Conservation (phyloP, 1,140 invertebrate species). For the Nasonia giraulti region DNA sequence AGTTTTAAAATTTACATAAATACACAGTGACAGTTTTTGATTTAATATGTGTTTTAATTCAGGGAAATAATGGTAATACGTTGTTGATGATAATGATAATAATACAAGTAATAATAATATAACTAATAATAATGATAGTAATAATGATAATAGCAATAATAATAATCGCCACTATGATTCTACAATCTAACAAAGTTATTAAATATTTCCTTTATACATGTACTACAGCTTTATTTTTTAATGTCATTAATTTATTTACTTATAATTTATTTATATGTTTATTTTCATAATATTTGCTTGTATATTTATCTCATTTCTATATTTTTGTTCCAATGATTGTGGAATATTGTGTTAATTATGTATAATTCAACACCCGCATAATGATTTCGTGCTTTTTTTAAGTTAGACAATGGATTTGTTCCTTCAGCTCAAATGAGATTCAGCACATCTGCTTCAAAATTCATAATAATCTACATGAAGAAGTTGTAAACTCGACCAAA, state of each 20-base stretch:
- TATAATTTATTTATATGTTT: constrained; percentile 51
- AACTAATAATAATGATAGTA: constrained; percentile 41
- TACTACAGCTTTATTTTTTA: constrained; percentile 49
- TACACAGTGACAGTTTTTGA: constrained; percentile 48
- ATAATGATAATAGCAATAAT: constrained; percentile 39
- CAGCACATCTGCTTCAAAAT: not conserved
- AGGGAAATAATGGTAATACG: constrained; percentile 51
- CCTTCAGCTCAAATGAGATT: not conserved
- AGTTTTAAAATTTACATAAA: constrained; percentile 52
- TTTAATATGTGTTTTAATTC: constrained; percentile 48
- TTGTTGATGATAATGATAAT: constrained; percentile 48
- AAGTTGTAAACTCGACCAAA: constrained; percentile 1
- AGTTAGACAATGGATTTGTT: constrained; percentile 24
- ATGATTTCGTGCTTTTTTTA: constrained; percentile 51
- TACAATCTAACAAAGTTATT: constrained; percentile 51
- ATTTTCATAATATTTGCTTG: constrained; percentile 50
- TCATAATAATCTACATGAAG: not conserved
- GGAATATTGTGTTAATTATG: constrained; percentile 50
- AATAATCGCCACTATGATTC: constrained; percentile 49
- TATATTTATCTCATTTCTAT: constrained; percentile 44
- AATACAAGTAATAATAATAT: constrained; percentile 45
- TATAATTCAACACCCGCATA: constrained; percentile 47
- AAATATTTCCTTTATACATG: constrained; percentile 55
- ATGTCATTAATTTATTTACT: constrained; percentile 51
- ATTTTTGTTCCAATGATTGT: constrained; percentile 46